Percentiles rank a stretch among this genome's conserved stretches.
Evolutionary conservation across 2,888 invertebrate species (phyloP).

Genomic region (Nephrotoma guestfalica): DNA sequence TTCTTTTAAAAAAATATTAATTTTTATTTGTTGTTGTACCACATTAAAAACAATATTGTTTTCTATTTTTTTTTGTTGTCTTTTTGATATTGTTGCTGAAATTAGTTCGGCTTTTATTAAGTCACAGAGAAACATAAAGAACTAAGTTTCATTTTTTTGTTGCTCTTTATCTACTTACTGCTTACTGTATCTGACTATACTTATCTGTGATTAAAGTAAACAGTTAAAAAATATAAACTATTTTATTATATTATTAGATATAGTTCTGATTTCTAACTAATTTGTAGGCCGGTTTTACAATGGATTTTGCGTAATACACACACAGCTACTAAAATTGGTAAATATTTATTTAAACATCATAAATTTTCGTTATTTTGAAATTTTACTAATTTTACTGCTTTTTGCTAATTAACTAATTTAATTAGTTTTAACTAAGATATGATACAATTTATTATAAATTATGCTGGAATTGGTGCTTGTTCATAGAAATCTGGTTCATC

Average conservation of each 20-base stretch:
- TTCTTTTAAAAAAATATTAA: not conserved
- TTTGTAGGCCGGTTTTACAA: not conserved
- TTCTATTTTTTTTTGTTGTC: not conserved
- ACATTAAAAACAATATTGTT: not conserved
- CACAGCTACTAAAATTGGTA: not conserved
- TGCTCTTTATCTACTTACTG: too few species aligned
- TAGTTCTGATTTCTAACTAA: not conserved
- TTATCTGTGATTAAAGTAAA: not conserved
- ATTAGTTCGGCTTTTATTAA: not conserved
- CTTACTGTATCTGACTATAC: too few species aligned
- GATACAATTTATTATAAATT: slow-evolving; percentile 20
- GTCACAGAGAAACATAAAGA: too few species aligned
- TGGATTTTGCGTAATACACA: not conserved
- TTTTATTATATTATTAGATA: not conserved
- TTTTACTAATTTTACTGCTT: not conserved
- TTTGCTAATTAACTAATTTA: not conserved
- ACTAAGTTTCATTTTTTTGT: too few species aligned
- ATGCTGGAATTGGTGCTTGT: slow-evolving; percentile 73
- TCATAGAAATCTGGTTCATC: slow-evolving; percentile 92
- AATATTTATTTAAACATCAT: not conserved
- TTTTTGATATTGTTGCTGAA: not conserved
- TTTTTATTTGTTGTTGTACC: not conserved
- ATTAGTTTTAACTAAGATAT: not conserved
- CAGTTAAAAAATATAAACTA: not conserved
- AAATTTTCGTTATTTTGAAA: not conserved